A percentile compares a stretch with the other conserved stretches of the same genome.
phyloP scores from a whole-genome alignment of 2,113 vertebrate species.

The Ciconia boyciana region DNA sequence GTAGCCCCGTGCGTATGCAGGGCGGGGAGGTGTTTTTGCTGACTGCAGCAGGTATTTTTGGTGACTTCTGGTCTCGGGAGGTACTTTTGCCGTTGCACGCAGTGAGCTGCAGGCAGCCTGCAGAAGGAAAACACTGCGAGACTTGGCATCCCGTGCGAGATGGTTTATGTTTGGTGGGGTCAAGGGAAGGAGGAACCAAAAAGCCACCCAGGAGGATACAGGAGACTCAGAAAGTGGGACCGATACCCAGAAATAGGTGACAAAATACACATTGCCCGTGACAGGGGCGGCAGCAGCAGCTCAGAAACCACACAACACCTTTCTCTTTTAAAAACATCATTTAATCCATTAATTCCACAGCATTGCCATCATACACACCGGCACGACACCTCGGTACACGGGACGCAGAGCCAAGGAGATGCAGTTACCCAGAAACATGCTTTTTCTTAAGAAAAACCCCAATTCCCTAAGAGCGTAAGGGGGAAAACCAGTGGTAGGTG shows the following conservation, averaged over 20 bases:
- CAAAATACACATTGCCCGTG: rapidly evolving
- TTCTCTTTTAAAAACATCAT: not conserved
- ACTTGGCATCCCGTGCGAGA: rapidly evolving
- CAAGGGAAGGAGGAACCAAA: not conserved
- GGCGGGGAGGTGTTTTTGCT: not conserved
- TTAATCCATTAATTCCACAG: conserved; percentile 23
- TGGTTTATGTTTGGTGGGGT: not conserved
- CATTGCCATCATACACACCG: not conserved
- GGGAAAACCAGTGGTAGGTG: not conserved
- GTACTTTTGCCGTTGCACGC: not conserved
- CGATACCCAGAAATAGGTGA: not conserved
- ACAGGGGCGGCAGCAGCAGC: not conserved
- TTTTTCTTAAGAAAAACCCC: not conserved
- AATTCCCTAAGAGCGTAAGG: not conserved
- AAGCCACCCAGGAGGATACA: not conserved
- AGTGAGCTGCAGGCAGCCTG: not conserved
- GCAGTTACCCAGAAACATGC: not conserved
- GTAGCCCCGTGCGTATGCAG: rapidly evolving
- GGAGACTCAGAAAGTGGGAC: not conserved
- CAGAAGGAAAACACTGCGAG: not conserved
- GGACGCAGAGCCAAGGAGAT: not conserved
- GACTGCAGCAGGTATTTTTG: not conserved
- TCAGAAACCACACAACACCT: not conserved
- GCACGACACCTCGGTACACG: not conserved
- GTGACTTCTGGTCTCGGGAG: not conserved